Evolutionary conservation across 1,140 invertebrate genomes (phyloP).

Genomic region (Brachionus sp.): DNA sequence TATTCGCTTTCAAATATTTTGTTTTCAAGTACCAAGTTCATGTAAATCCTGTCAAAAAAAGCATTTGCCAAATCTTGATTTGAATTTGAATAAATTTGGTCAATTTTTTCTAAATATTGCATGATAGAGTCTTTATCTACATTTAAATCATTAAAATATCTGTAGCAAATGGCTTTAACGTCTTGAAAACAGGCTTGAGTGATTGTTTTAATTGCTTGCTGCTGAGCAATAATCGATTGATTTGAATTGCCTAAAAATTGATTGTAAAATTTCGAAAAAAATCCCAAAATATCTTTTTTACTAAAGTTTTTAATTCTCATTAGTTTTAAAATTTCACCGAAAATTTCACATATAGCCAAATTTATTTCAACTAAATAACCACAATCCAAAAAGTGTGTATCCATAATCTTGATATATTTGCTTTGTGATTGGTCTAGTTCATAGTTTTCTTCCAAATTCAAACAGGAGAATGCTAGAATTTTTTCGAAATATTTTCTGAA

Average conservation of each 20-base stretch:
- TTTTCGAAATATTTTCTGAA: neutral
- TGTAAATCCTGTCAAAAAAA: constrained; percentile 8
- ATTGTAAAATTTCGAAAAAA: constrained; percentile 13
- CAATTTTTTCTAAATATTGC: neutral
- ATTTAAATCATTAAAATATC: neutral
- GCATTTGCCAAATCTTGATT: neutral
- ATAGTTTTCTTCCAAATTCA: neutral
- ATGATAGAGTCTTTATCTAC: neutral
- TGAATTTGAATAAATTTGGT: neutral
- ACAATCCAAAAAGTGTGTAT: neutral
- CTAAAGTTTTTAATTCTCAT: neutral
- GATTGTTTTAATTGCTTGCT: neutral
- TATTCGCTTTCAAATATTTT: constrained; percentile 20
- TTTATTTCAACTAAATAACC: neutral
- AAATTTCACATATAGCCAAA: neutral
- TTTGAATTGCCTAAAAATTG: constrained; percentile 13
- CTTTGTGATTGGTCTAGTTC: neutral
- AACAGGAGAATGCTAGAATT: neutral
- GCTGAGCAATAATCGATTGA: neutral
- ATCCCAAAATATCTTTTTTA: neutral
- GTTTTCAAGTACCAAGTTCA: neutral
- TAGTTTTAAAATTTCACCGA: neutral
- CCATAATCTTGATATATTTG: neutral
- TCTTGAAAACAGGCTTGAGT: neutral
- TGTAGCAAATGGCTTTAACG: neutral